Conservation (phyloP, 2,113 vertebrate genomes). For the Ictalurus furcatus region DNA sequence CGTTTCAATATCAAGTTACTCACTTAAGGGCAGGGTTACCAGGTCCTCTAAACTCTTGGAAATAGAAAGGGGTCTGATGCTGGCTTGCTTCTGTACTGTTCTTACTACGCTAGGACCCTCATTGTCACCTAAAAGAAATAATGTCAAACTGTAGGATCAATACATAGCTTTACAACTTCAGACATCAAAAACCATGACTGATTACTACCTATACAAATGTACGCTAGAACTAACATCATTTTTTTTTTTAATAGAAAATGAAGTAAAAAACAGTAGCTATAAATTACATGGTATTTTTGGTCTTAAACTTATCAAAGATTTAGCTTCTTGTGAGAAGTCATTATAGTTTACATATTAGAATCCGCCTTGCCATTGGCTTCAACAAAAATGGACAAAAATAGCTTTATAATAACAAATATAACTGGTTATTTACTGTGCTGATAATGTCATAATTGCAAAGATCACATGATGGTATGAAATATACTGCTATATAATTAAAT, state of each 20-base stretch:
- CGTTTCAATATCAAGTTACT: constrained; percentile 60
- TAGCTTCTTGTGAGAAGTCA: not conserved
- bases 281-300: not conserved
- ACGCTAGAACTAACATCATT: not conserved
- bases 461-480: not conserved
- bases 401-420: not conserved
- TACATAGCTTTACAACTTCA: not conserved
- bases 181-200: too few species aligned
- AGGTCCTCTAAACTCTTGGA: constrained; percentile 89
- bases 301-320: not conserved
- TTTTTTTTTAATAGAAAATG: not conserved
- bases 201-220: not conserved
- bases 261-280: not conserved
- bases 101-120: constrained; percentile 73
- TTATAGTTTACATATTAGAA: not conserved
- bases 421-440: not conserved
- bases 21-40: constrained; percentile 81
- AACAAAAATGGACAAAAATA: not conserved
- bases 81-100: constrained; percentile 75
- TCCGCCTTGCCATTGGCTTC: not conserved
- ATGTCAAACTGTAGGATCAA: not conserved
- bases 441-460: not conserved
- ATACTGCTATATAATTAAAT: constrained; percentile 12
- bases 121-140: constrained; percentile 49
- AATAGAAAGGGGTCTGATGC: constrained; percentile 77